Percentiles rank a stretch among this genome's conserved stretches.
Conservation (phyloP, 1,140 invertebrate species). For the Pseudobourletiella spinata region DNA sequence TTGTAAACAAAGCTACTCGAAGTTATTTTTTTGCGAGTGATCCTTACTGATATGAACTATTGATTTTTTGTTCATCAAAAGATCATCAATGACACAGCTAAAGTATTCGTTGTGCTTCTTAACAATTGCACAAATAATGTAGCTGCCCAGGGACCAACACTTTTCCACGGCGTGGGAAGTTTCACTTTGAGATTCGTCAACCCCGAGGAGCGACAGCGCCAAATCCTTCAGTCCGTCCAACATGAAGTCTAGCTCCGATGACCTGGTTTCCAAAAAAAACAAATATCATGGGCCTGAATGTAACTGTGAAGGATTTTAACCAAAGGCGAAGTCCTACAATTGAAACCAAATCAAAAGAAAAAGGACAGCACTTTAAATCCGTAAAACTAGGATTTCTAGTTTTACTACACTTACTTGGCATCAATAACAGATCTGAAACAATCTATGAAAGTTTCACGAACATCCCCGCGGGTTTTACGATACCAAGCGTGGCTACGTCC, state of each 20-base stretch:
- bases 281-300: no score
- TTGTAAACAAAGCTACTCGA: no score
- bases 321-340: no score
- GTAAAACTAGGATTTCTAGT: no score
- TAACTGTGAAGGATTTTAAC: no score
- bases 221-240: constrained; percentile 27
- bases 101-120: constrained; percentile 12
- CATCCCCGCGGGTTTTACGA: neutral
- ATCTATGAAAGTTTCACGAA: neutral
- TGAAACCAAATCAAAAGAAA: no score
- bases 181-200: constrained; percentile 2
- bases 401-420: constrained; percentile 4
- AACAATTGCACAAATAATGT: constrained; percentile 16
- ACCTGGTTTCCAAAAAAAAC: constrained; percentile 4
- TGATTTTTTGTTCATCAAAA: constrained; percentile 9
- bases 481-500: neutral
- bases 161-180: neutral
- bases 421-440: constrained; percentile 8
- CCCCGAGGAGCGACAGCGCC: constrained; percentile 15
- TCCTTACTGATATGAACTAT: constrained; percentile 9
- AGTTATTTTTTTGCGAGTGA: no score
- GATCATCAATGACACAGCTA: constrained; percentile 8
- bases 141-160: constrained; percentile 17
- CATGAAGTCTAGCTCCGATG: constrained; percentile 27
- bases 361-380: no score